Base-by-base conservation (phyloP, 2,888 invertebrate genomes). In the Amaurobius ferox region DNA sequence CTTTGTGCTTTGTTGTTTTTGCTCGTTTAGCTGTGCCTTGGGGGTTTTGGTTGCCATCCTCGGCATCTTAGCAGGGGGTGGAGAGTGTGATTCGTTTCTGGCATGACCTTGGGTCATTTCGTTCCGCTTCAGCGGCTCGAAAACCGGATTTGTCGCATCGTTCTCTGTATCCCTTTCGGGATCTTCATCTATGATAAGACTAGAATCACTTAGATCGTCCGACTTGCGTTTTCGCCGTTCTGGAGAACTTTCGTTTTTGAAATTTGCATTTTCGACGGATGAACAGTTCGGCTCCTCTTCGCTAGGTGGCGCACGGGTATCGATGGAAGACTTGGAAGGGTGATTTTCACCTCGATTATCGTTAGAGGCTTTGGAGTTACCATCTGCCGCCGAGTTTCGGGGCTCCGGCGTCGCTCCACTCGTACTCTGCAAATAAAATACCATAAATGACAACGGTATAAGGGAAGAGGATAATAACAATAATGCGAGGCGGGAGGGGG, bases 221-320 rank as follows among this genome's bases (percentile, higher is more conserved):
- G 55, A 55, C 32, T 66, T 66, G 9, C 66, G 66, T 32, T 66
- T 66, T 32, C 26, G 29, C 19, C 39, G 32, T 30, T 23, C 29
- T 92, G 91, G 1, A 92, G 92, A 0, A 92, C 91, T 26, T 92
- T 90, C 5, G 92, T 92, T 6, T 13, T n/a, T n/a, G 26, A n/a
- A 13, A 16, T n/a, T 6, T 26, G 44, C 16, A 16, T 28, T 19
- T 44, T 28, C 2, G 29, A 26, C n/a, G 40, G 16, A n/a, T n/a
- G n/a, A n/a, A n/a, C 1, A 5, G 29, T 28, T 35, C 19, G 16
- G 32, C 1, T 44, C 28, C 16, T 64, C n/a, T 30, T 44, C 71
- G 39, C 30, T 61, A 61, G 81, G 26, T 19, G 72, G 26, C 40
- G 16, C 92, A 92, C 30, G 79, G 30, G 92, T 92, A 81, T 92